These are phyloP conservation scores for Drosophila kohkoa DNA, from an alignment of 1,140 invertebrate species.

Conservation along the genomic window DNA sequence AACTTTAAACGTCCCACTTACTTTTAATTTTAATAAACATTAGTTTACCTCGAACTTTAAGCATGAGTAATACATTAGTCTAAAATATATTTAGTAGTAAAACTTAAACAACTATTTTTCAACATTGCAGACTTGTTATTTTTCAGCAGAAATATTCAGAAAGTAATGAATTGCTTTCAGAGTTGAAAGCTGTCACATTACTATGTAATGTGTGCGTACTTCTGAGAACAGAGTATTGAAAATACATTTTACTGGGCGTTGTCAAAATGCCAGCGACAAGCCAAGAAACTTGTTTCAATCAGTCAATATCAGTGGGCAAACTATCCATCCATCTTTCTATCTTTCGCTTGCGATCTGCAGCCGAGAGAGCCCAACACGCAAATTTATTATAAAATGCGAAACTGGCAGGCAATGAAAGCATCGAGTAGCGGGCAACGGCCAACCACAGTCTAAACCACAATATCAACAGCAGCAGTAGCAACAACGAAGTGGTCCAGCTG, in stretches of 20 bases:
- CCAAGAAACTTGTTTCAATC: constrained; percentile 37
- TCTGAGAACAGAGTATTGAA: constrained; percentile 1
- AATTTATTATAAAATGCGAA: constrained; percentile 47
- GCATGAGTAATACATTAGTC: too few relatives aligned
- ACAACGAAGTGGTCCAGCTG: constrained; percentile 37
- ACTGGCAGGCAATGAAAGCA: constrained; percentile 28
- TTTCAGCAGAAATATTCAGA: too few relatives aligned
- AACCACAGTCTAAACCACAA: constrained; percentile 17
- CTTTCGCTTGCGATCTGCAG: constrained; percentile 24
- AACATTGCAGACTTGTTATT: too few relatives aligned
- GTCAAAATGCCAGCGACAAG: constrained; percentile 25
- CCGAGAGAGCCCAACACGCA: constrained; percentile 41
- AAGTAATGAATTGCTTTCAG: too few relatives aligned
- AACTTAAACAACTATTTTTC: too few relatives aligned
- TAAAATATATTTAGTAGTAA: too few relatives aligned
- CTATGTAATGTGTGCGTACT: not conserved
- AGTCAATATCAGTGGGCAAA: constrained; percentile 20
- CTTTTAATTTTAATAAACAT: too few relatives aligned
- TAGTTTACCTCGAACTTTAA: too few relatives aligned
- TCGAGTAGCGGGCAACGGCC: constrained; percentile 2
- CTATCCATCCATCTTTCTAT: constrained; percentile 1
- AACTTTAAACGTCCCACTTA: too few relatives aligned
- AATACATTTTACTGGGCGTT: constrained; percentile 25
- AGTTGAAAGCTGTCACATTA: too few relatives aligned
- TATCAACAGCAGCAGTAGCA: constrained; percentile 10